phyloP scores from a whole-genome alignment of 1,140 invertebrate genomes.

The Drosophila carrolli region DNA sequence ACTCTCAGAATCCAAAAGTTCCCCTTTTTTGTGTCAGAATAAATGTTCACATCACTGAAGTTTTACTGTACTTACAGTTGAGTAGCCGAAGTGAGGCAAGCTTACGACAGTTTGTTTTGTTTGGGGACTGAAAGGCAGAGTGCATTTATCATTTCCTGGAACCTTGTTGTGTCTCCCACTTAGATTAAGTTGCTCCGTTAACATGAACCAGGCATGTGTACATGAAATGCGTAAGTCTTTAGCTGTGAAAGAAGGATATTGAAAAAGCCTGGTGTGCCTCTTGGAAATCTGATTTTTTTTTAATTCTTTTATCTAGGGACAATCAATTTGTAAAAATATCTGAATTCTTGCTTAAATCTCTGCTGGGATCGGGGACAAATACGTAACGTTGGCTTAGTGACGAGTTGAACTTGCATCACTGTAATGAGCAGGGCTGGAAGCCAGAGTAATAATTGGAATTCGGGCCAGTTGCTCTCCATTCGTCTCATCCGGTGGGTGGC shows the following conservation, averaged over 20 bases:
- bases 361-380: background rate
- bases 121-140: background rate
- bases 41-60: background rate
- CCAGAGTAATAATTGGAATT: constrained; percentile 58
- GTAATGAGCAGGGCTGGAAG: constrained; percentile 30
- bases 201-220: background rate
- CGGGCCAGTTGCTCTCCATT: constrained; percentile 17
- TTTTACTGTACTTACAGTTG: background rate
- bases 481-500: constrained; percentile 35
- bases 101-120: background rate
- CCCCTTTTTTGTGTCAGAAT: background rate
- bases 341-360: constrained; percentile 20
- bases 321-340: constrained; percentile 63
- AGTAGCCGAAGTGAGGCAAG: background rate
- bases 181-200: background rate
- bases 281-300: constrained; percentile 21
- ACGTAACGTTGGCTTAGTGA: constrained; percentile 26
- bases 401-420: constrained; percentile 33
- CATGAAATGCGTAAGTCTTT: background rate
- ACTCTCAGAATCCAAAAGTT: background rate
- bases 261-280: constrained; percentile 6
- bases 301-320: constrained; percentile 15
- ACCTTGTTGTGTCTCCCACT: background rate
- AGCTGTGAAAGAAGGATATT: background rate
- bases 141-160: constrained; percentile 6